Percentiles rank a stretch among this genome's conserved stretches.
Conservation (phyloP, 2,888 invertebrate genomes). For the Therioaphis trifolii region DNA sequence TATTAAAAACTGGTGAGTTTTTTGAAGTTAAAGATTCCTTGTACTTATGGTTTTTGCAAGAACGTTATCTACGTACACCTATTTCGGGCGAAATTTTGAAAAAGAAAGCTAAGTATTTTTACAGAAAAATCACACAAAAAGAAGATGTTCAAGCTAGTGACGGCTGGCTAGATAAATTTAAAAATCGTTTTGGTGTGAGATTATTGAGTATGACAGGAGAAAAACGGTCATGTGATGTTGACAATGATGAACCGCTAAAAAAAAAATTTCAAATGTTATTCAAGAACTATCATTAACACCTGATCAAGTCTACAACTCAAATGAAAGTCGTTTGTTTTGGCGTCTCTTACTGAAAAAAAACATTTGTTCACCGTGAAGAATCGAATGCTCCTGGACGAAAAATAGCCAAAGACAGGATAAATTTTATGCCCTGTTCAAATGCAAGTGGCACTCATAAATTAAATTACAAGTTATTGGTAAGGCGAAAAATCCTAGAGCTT, state of each 20-base stretch:
- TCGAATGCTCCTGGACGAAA: too few relatives aligned
- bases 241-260: constrained; percentile 47
- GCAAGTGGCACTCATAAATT: too few relatives aligned
- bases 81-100: too few relatives aligned
- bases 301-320: too few relatives aligned
- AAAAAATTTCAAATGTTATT: constrained; percentile 43
- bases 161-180: constrained; percentile 31
- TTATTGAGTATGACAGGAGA: constrained; percentile 43
- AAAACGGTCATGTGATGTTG: constrained; percentile 52
- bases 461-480: constrained; percentile 65
- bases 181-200: too few relatives aligned
- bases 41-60: constrained; percentile 21
- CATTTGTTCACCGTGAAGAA: too few relatives aligned
- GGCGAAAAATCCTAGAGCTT: constrained; percentile 52
- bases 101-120: too few relatives aligned
- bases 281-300: constrained; percentile 25
- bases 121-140: background rate
- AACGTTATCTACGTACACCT: constrained; percentile 17
- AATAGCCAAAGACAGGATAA: too few relatives aligned
- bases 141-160: constrained; percentile 16
- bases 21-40: constrained; percentile 6
- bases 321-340: too few relatives aligned
- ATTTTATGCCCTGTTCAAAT: too few relatives aligned
- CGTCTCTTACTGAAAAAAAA: too few relatives aligned
- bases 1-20: constrained; percentile 38